Evolutionary conservation across 2,888 invertebrate species (phyloP).

Genomic region (Ptilodon capucinus): DNA sequence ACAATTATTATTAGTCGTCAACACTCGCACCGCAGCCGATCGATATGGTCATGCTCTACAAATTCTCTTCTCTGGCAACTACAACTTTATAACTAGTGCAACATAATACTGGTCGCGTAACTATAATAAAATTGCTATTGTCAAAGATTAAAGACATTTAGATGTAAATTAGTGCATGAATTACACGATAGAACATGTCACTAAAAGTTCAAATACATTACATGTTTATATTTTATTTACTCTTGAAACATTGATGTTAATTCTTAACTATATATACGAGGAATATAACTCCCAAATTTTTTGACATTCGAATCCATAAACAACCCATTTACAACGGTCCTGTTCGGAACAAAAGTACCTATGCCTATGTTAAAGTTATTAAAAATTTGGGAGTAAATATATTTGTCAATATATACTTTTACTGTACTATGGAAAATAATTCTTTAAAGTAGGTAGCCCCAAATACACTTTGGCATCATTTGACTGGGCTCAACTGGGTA

Average conservation of each 20-base stretch:
- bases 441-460: conserved; percentile 9
- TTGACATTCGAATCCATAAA: no score
- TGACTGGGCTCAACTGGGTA: conserved; percentile 15
- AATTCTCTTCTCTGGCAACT: conserved; percentile 40
- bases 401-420: conserved; percentile 16
- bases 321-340: no score
- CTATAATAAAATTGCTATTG: conserved; percentile 47
- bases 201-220: no score
- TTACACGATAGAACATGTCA: conserved; percentile 22
- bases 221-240: conserved; percentile 10
- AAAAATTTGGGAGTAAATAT: no score
- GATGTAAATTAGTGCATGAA: conserved; percentile 24
- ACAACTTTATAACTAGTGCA: conserved; percentile 56
- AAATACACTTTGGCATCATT: conserved; percentile 25
- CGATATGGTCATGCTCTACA: conserved; percentile 28
- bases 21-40: conserved; percentile 16
- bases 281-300: no score
- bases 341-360: no score
- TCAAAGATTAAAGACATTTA: conserved; percentile 32
- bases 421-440: conserved; percentile 16
- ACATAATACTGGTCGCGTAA: conserved; percentile 67
- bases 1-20: conserved; percentile 19
- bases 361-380: no score
- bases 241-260: conserved; percentile 13
- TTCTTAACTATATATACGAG: conserved; percentile 25